Percentiles rank a stretch among this genome's conserved stretches.
These are phyloP conservation scores for Laspeyria flexula DNA, from an alignment of 2,888 invertebrate genomes.

Conservation along the genomic window DNA sequence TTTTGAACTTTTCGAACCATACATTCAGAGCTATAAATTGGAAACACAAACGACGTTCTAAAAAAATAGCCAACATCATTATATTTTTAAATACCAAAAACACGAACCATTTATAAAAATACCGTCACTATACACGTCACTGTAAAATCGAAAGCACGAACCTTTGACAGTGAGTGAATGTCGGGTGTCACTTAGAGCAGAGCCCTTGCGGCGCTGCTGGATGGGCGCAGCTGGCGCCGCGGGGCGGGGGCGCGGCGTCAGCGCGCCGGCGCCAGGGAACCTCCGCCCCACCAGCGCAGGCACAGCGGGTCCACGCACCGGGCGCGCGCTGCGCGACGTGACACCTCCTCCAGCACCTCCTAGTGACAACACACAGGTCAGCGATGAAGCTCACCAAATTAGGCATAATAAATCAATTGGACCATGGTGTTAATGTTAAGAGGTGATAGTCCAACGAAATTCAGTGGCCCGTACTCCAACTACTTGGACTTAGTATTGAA, in stretches of 20 bases:
- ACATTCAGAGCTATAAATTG: too few relatives aligned
- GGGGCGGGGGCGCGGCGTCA: constrained; percentile 54
- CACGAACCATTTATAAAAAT: background rate
- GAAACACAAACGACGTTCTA: background rate
- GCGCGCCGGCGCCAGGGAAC: constrained; percentile 61
- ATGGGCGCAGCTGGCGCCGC: constrained; percentile 40
- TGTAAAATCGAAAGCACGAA: background rate
- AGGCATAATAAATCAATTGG: too few relatives aligned
- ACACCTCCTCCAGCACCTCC: constrained; percentile 97
- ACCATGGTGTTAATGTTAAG: too few relatives aligned
- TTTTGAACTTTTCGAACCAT: too few relatives aligned
- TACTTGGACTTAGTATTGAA: too few relatives aligned
- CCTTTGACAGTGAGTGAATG: too few relatives aligned
- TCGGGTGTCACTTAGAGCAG: constrained; percentile 21
- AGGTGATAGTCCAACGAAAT: too few relatives aligned
- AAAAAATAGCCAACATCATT: background rate
- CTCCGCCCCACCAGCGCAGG: constrained; percentile 91
- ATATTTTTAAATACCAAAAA: background rate
- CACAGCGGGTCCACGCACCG: constrained; percentile 95
- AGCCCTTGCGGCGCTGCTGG: constrained; percentile 46
- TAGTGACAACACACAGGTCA: constrained; percentile 61
- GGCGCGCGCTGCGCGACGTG: constrained; percentile 93
- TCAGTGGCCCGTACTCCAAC: too few relatives aligned
- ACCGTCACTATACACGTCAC: background rate
- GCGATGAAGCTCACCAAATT: too few relatives aligned